Conservation (phyloP, 2,888 invertebrate species). For the Spilarctia lutea region DNA sequence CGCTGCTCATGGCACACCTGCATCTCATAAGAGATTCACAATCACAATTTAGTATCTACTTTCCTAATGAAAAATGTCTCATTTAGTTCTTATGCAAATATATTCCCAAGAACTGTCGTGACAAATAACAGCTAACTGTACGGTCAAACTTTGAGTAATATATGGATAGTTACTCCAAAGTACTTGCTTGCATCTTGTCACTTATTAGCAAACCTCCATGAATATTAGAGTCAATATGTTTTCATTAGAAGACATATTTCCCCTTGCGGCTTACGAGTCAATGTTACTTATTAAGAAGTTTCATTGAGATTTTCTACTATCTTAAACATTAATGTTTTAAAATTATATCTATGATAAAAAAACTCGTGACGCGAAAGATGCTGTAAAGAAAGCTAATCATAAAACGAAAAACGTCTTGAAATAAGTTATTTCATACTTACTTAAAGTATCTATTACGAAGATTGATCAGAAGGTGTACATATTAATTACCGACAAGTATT, state of each 20-base stretch:
- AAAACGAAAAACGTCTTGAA: neutral
- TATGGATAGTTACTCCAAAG: conserved; percentile 1
- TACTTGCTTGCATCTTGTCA: neutral
- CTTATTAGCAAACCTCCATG: conserved; percentile 6
- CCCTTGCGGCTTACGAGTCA: neutral
- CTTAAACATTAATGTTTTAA: no score
- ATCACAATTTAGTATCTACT: neutral
- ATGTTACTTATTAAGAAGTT: neutral
- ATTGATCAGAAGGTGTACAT: neutral
- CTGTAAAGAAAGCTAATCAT: no score
- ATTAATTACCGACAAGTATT: neutral
- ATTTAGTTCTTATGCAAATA: neutral
- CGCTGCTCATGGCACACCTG: no score
- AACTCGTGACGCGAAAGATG: no score
- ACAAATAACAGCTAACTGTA: neutral
- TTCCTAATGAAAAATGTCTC: neutral
- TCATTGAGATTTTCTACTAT: neutral
- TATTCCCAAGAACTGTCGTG: neutral
- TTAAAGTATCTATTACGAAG: neutral
- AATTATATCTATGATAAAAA: no score
- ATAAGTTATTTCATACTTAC: neutral
- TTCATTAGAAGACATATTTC: conserved; percentile 5
- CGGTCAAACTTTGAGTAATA: neutral
- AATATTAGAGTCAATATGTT: conserved; percentile 13
- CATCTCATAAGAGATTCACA: no score